These are phyloP conservation scores for Sorex maritimensis DNA, from an alignment of 2,797 vertebrate species.

Conservation along the genomic window DNA sequence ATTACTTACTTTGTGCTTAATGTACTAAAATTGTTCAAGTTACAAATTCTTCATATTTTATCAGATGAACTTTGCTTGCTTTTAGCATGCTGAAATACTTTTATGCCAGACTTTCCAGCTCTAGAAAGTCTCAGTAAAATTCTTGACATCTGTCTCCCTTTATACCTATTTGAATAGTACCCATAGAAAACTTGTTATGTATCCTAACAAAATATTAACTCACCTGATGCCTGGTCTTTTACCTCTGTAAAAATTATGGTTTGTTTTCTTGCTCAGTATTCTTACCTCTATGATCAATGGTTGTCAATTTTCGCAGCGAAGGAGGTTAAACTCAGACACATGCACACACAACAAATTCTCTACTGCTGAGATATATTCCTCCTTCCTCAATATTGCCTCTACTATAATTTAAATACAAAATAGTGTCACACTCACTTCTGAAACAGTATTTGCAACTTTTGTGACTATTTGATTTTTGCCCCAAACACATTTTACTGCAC, in stretches of 20 bases:
- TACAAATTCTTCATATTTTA: no score
- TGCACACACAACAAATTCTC: no score
- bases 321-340: no score
- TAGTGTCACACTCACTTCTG: not conserved
- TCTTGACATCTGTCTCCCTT: no score
- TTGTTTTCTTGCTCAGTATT: not conserved
- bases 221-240: fast-evolving
- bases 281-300: not conserved
- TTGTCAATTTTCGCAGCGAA: not conserved
- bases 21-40: no score
- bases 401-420: conserved; percentile 23
- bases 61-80: no score
- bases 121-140: no score
- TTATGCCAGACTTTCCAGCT: no score
- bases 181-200: no score
- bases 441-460: not conserved
- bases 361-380: not conserved
- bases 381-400: not conserved
- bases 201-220: not conserved
- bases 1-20: no score
- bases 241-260: not conserved
- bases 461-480: not conserved
- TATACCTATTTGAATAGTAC: not conserved
- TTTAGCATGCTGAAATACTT: no score
- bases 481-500: not conserved